These are phyloP conservation scores for Hirundichthys speculiger DNA, from an alignment of 2,113 vertebrate genomes.

Conservation along the genomic window DNA sequence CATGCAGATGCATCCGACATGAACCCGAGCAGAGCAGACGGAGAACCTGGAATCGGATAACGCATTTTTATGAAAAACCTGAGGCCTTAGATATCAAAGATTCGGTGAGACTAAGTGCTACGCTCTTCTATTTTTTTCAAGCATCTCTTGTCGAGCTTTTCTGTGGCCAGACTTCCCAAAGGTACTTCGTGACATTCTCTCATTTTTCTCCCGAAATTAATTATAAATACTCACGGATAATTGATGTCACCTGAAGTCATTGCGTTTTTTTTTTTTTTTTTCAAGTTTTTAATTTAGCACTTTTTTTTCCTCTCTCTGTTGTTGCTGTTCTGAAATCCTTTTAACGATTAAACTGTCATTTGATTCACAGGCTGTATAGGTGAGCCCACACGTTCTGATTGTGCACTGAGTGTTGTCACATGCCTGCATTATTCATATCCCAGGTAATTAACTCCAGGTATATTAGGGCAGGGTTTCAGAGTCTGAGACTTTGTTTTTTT, in stretches of 20 bases:
- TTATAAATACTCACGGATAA: slow-evolving; percentile 41
- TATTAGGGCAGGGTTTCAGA: slow-evolving; percentile 56
- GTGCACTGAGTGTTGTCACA: slow-evolving; percentile 38
- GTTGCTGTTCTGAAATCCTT: slow-evolving; percentile 33
- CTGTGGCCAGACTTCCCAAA: slow-evolving; percentile 50
- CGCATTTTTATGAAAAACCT: slow-evolving; percentile 69
- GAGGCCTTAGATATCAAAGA: slow-evolving; percentile 77
- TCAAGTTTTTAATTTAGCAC: slow-evolving; percentile 16
- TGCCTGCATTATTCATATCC: slow-evolving; percentile 45
- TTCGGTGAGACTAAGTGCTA: slow-evolving; percentile 52
- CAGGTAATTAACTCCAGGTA: slow-evolving; percentile 56
- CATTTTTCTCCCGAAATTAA: slow-evolving; percentile 22
- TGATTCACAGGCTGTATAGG: slow-evolving; percentile 38
- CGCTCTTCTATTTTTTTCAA: slow-evolving; percentile 63
- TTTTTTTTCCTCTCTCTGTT: too few relatives aligned
- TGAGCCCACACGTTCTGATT: slow-evolving; percentile 53
- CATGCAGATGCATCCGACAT: slow-evolving; percentile 32
- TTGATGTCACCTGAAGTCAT: slow-evolving; percentile 40
- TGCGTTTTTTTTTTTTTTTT: slow-evolving; percentile 20
- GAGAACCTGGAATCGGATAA: slow-evolving; percentile 45
- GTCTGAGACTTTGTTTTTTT: slow-evolving; percentile 59
- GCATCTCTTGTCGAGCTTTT: slow-evolving; percentile 57
- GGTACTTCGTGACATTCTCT: slow-evolving; percentile 36
- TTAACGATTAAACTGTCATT: slow-evolving; percentile 17
- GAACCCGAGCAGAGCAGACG: slow-evolving; percentile 45